These are phyloP conservation scores for Wiebesia pumilae DNA, from an alignment of 1,140 invertebrate genomes.

Conservation along the genomic window DNA sequence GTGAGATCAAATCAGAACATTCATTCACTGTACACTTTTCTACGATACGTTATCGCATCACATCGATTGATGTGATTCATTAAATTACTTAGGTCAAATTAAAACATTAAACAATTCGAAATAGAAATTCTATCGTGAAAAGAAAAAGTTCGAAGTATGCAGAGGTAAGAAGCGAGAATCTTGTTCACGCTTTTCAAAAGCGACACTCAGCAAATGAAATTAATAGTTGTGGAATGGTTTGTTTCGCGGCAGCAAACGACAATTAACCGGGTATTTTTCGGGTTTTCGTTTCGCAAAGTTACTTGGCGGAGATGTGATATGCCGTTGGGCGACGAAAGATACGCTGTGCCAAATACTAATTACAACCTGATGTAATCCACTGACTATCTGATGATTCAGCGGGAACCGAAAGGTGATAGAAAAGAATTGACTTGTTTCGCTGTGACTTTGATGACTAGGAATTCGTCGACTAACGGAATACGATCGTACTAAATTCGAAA, in stretches of 20 bases:
- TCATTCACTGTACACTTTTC: too few species aligned
- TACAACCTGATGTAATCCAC: neutral
- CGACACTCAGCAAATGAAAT: neutral
- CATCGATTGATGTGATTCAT: too few species aligned
- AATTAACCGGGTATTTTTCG: neutral
- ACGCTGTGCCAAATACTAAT: constrained; percentile 18
- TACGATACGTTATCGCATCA: too few species aligned
- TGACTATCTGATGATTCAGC: constrained; percentile 12
- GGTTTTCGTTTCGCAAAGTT: neutral
- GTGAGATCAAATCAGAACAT: too few species aligned
- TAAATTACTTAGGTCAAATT: too few species aligned
- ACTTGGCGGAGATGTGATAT: neutral
- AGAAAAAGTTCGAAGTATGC: neutral
- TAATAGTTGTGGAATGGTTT: neutral
- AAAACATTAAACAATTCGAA: too few species aligned
- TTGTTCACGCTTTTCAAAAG: neutral
- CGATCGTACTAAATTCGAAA: neutral
- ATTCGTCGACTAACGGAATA: neutral
- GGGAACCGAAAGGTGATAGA: neutral
- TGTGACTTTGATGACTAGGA: neutral
- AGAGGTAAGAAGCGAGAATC: neutral
- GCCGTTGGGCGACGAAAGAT: too few species aligned
- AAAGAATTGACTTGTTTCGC: neutral
- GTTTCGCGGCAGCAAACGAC: neutral
- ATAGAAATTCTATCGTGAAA: too few species aligned